Evolutionary conservation across 2,113 vertebrate species (phyloP).

Genomic region (Proterorhinus semilunaris): DNA sequence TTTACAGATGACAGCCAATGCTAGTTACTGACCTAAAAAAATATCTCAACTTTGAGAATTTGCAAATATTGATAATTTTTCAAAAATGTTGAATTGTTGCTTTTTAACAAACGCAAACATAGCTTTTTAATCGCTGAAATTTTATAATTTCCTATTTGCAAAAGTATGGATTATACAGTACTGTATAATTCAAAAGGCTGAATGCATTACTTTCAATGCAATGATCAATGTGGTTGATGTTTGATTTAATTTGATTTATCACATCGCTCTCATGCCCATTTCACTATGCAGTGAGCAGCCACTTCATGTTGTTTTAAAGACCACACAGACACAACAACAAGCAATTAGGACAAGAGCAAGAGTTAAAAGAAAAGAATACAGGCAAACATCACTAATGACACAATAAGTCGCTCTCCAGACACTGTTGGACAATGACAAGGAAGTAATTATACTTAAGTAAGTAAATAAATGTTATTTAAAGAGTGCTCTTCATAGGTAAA

Average conservation of each 20-base stretch:
- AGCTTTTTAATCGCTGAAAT: not conserved
- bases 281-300: not conserved
- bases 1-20: slow-evolving; percentile 24
- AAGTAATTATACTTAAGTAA: no score
- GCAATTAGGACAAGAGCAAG: not conserved
- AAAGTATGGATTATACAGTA: not conserved
- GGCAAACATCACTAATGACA: not conserved
- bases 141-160: no score
- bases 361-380: not conserved
- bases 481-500: no score
- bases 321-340: not conserved
- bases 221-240: not conserved
- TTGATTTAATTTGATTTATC: no score
- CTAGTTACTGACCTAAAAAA: slow-evolving; percentile 27
- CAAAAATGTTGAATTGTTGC: not conserved
- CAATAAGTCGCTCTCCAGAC: not conserved
- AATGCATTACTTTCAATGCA: not conserved
- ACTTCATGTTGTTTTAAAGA: not conserved
- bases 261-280: not conserved
- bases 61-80: slow-evolving; percentile 1
- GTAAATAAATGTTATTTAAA: no score
- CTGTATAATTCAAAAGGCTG: not conserved
- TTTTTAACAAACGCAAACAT: not conserved
- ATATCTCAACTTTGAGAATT: slow-evolving; percentile 1
- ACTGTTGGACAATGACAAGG: not conserved